Percentiles rank a stretch among this genome's conserved stretches.
Conservation (phyloP, 1,140 invertebrate species). For the Latrodectus geometricus region DNA sequence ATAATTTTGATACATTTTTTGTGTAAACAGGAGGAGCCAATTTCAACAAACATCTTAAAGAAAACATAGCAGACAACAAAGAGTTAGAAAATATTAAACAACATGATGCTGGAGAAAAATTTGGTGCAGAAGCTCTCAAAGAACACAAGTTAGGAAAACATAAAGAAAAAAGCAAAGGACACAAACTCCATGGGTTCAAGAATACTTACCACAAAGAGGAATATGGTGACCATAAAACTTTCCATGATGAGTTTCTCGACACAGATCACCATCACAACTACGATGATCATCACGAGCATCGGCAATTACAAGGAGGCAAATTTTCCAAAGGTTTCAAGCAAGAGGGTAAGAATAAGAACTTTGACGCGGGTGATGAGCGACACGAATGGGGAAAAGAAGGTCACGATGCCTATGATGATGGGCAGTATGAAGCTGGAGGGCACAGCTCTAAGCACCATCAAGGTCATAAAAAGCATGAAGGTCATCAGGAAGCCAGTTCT, state of each 20-base stretch:
- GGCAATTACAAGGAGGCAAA: slow-evolving; percentile 43
- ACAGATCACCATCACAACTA: slow-evolving; percentile 53
- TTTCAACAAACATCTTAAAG: slow-evolving; percentile 45
- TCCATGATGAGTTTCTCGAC: slow-evolving; percentile 63
- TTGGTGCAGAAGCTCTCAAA: slow-evolving; percentile 33
- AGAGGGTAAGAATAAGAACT: slow-evolving; percentile 36
- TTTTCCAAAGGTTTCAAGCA: slow-evolving; percentile 41
- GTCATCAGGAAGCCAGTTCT: slow-evolving; percentile 22
- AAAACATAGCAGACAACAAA: slow-evolving; percentile 15
- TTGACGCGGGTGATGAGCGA: slow-evolving; percentile 43
- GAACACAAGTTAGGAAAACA: slow-evolving; percentile 50
- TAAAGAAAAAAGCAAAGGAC: slow-evolving; percentile 36
- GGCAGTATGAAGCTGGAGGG: slow-evolving; percentile 39
- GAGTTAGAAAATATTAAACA: slow-evolving; percentile 30
- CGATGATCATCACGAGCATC: slow-evolving; percentile 42
- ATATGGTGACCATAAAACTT: slow-evolving; percentile 63
- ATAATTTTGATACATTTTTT: not conserved
- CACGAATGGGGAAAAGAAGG: slow-evolving; percentile 54
- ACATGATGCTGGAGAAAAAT: slow-evolving; percentile 32
- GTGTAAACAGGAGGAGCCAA: slow-evolving; percentile 26
- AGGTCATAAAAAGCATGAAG: slow-evolving; percentile 33
- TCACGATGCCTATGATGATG: slow-evolving; percentile 8
- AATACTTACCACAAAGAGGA: slow-evolving; percentile 64
- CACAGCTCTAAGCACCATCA: slow-evolving; percentile 32
- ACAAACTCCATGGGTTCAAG: slow-evolving; percentile 62